Evolutionary conservation across 2,888 invertebrate genomes (phyloP), one percentile per base, ranked within the genome.

Genomic region (Lasioglossum pauxillum): DNA sequence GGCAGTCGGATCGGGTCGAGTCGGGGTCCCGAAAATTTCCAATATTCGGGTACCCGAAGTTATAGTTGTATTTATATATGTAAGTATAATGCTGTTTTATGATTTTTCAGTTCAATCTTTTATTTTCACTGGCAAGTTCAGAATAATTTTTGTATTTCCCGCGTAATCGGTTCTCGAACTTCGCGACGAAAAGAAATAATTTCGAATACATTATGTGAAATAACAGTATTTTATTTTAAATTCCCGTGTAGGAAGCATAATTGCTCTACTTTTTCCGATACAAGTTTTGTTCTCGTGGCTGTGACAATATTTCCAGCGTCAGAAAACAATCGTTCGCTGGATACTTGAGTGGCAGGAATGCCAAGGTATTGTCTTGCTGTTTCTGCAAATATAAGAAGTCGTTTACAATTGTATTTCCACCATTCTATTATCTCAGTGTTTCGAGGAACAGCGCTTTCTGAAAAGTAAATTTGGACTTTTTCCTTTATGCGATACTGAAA

Each of bases 171-270:
- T n/a, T n/a, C n/a, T n/a, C n/a, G n/a, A n/a, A n/a, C n/a, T n/a
- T n/a, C n/a, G n/a, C n/a, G n/a, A n/a, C n/a, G n/a, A n/a, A n/a
- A n/a, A n/a, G n/a, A n/a, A n/a, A n/a, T n/a, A n/a, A n/a, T n/a
- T n/a, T n/a, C n/a, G n/a, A n/a, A n/a, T n/a, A n/a, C n/a, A 64
- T 5, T 14, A 16, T 31, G 16, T 2, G 16, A 31, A 7, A 64
- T 64, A 31, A 31, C 5, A 46, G 46, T 12, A 27, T 49, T 64
- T 67, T 75, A 44, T 67, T 76, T 46, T 23, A 46, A 76, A 64
- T 76, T 76, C 5, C 2, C 0, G 5, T 76, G 76, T 2, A 76
- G 27, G 44, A 76, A 76, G 44, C 44, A 76, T 19, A 76, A n/a
- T n/a, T 76, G 12, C 7, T 76, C 64, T 19, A 76, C 27, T 19